phyloP scores from a whole-genome alignment of 1,140 invertebrate genomes.

The Aphelinus atriplicis region DNA sequence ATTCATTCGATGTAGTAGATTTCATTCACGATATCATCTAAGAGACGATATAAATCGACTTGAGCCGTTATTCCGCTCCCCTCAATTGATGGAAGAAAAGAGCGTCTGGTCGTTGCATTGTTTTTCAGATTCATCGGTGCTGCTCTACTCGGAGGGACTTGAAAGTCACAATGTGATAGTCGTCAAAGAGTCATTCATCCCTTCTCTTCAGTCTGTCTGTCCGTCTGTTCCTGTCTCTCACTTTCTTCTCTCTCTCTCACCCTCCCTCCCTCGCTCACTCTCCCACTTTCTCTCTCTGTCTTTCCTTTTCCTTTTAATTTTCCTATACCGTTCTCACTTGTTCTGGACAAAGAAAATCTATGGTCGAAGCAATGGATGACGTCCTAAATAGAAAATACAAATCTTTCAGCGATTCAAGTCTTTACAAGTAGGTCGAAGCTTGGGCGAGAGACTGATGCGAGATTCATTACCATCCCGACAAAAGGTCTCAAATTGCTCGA shows the following conservation, averaged over 20 bases:
- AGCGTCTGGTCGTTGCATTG: constrained; percentile 15
- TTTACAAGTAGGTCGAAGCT: constrained; percentile 30
- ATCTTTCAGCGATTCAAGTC: constrained; percentile 26
- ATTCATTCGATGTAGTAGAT: too few relatives aligned
- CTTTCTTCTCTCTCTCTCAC: constrained; percentile 1
- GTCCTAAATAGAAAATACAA: constrained; percentile 35
- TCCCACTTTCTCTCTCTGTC: background rate
- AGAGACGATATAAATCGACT: too few relatives aligned
- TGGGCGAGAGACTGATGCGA: constrained; percentile 9
- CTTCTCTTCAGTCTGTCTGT: background rate
- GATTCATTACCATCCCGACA: constrained; percentile 21
- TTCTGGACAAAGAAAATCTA: constrained; percentile 29
- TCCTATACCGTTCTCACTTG: constrained; percentile 12
- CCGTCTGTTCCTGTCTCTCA: constrained; percentile 16
- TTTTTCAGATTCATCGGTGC: constrained; percentile 26
- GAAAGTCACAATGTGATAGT: constrained; percentile 12
- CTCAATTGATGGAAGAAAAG: background rate
- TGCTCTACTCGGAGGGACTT: background rate
- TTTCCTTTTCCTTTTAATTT: constrained; percentile 7
- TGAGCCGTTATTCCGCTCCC: background rate
- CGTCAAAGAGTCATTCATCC: constrained; percentile 24
- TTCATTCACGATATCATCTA: too few relatives aligned
- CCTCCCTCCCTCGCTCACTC: background rate
- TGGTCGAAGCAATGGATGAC: constrained; percentile 28
- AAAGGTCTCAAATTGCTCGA: constrained; percentile 24